Base-by-base conservation (phyloP, 37 sponge, comb jelly and placozoan genomes). In the Axinella damicornis region DNA sequence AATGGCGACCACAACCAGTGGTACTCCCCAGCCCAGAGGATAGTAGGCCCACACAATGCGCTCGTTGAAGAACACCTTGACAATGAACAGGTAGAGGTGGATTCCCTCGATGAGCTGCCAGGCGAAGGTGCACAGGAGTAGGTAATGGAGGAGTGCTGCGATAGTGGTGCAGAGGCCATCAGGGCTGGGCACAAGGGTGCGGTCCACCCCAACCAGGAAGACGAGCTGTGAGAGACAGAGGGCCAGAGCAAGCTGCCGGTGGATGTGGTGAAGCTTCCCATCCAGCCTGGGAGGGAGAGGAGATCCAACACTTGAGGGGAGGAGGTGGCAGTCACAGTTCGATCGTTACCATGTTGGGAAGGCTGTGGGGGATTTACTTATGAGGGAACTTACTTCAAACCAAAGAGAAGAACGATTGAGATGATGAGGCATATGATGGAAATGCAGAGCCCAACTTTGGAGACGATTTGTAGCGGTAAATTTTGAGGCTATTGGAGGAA, bases 41-140 rank as follows among this genome's bases (percentile, higher is more conserved):
- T 64, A 66, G 78, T 93, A 93, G 56, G 78, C 9, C 40, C 62
- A 79, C 56, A 78, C 39, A 9, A 93, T 21, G 74, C 77, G 82
- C 59, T 71, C 28, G 28, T 89, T 83, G 64, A 69, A 85, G 72
- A 93, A 93, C 22, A 89, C 87, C 30, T 36, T 77, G 6, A 85
- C 86, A 20, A 93, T 33, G 39, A 85, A 82, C 72, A 93, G 34
- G 46, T 85, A 81, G 32, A 89, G 82, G 68, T 93, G 89, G 2
- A 93, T 71, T 2, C 90, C 94, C 79, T 93, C 94, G 2, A 89
- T 25, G 21, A 93, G 75, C 84, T 83, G 83, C 94, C 94, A 93
- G 73, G 86, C 40, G 60, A 89, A 93, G 65, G 94, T 89, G 67
- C 58, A 72, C 31, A 93, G 75, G 30, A 93, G 84, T 37, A 89